phyloP scores from a whole-genome alignment of 2,797 vertebrate species.

The Lepilemur septentrionalis region DNA sequence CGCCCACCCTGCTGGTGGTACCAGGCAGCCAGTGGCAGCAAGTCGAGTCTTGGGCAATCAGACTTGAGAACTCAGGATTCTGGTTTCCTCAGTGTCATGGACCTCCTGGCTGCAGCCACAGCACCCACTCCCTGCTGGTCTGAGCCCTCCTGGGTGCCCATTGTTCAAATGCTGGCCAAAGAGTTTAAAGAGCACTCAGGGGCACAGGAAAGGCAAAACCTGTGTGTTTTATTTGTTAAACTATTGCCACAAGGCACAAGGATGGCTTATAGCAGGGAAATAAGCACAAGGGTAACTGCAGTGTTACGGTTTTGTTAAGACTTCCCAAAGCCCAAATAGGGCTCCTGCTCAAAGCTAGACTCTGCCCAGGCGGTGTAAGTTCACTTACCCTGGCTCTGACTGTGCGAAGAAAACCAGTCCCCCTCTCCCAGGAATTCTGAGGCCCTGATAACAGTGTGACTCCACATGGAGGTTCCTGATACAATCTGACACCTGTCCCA shows the following conservation, averaged over 20 bases:
- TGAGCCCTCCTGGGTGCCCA: background rate
- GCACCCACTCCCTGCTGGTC: background rate
- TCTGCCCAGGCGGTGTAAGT: background rate
- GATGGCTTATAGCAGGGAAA: background rate
- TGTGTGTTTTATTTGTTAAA: background rate
- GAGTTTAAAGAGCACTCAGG: background rate
- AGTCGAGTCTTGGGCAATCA: fast-evolving
- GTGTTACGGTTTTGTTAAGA: background rate
- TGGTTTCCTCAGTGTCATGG: background rate
- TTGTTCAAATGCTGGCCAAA: background rate
- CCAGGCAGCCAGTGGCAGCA: background rate
- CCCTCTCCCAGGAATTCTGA: background rate
- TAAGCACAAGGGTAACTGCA: background rate
- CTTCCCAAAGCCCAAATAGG: background rate
- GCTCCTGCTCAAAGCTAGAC: background rate
- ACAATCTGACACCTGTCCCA: background rate
- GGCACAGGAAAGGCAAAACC: background rate
- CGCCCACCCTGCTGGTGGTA: background rate
- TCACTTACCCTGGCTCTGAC: background rate
- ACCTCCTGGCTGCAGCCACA: background rate
- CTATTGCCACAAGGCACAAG: background rate
- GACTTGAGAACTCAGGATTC: background rate
- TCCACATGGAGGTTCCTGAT: background rate
- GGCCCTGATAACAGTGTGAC: background rate
- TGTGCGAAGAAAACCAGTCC: background rate